phyloP scores from a whole-genome alignment of 2,113 vertebrate species.

The Ageneiosus marmoratus region DNA sequence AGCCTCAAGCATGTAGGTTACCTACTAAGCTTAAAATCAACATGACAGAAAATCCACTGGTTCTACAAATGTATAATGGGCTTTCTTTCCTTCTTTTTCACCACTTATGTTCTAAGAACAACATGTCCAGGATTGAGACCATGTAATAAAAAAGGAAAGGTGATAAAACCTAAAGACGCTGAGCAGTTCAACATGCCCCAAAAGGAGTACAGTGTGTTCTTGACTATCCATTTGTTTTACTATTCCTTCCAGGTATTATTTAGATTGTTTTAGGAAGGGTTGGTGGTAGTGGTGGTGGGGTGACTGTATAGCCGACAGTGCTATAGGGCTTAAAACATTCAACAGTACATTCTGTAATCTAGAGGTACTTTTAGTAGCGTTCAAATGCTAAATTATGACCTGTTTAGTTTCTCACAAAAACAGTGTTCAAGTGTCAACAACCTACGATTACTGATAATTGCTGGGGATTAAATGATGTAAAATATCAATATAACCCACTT shows the following conservation, averaged over 20 bases:
- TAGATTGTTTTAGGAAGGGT: neutral
- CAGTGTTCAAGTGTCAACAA: conserved; percentile 16
- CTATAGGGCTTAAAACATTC: conserved; percentile 26
- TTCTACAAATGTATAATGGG: neutral
- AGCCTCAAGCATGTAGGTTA: neutral
- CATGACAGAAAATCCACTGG: neutral
- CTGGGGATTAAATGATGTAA: neutral
- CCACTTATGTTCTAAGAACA: neutral
- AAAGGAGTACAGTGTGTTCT: conserved; percentile 35
- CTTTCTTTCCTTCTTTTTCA: neutral
- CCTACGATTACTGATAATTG: conserved; percentile 2
- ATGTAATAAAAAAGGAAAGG: neutral
- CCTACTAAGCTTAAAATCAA: neutral
- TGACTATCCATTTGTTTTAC: conserved; percentile 1
- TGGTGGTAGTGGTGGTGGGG: neutral
- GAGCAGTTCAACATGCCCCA: neutral
- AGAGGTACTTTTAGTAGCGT: conserved; percentile 1
- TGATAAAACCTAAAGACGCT: conserved; percentile 34
- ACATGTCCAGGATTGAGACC: neutral
- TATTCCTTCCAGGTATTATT: neutral
- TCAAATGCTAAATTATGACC: conserved; percentile 29
- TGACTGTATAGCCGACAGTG: neutral
- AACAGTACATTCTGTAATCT: conserved; percentile 32
- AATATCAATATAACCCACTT: neutral
- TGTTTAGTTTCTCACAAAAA: conserved; percentile 25